Base-by-base conservation (phyloP, 2,113 vertebrate species). In the Ptilorrhoa leucosticta region DNA sequence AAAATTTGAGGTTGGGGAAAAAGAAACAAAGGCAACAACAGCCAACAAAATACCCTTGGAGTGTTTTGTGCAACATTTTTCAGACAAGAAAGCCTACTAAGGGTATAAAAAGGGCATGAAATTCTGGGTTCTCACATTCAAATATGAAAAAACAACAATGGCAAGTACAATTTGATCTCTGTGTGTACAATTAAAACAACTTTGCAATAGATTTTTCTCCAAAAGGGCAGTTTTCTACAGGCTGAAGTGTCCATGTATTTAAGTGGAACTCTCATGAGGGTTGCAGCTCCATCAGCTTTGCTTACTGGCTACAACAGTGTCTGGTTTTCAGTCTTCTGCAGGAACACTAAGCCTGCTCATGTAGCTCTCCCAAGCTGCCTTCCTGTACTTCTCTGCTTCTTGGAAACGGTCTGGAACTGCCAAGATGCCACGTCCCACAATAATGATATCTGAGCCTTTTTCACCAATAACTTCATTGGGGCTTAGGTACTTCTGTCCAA, bases 351-450 rank as follows among this genome's bases (percentile, higher is more conserved):
- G 97, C 88, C 98, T 98, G 94, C 96, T 98, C 31, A 96, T 7
- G 76, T 99, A 99, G 33, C 99, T 98, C 70, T 98, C 98, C 99
- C 99, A 99, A 4, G 99, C 99, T 5, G 98, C 98, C 64, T 97
- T 98, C 77, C 98, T 98, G 97, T 99, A 99, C 20, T 92, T 97
- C 96, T 99, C 98, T 4, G 99, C 98, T 42, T 98, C 98, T 50
- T 98, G 96, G 71, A 96, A 88, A 57, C 48, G 97, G 94, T 98
- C 97, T 14, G 98, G 39, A 4, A 98, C 98, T 28, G 97, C 96
- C 89, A 99, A 81, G 81, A 99, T 99, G 26, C 99, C 99, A 39
- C 99, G 98, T 79, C 99, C 99, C 39, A 99, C 99, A 23, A 99
- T 99, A 96, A 99, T 98, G 97, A 99, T 87, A 81, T 99, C 99